These are phyloP conservation scores for Nasonia oneida DNA, from an alignment of 2,888 invertebrate genomes.

Conservation along the genomic window DNA sequence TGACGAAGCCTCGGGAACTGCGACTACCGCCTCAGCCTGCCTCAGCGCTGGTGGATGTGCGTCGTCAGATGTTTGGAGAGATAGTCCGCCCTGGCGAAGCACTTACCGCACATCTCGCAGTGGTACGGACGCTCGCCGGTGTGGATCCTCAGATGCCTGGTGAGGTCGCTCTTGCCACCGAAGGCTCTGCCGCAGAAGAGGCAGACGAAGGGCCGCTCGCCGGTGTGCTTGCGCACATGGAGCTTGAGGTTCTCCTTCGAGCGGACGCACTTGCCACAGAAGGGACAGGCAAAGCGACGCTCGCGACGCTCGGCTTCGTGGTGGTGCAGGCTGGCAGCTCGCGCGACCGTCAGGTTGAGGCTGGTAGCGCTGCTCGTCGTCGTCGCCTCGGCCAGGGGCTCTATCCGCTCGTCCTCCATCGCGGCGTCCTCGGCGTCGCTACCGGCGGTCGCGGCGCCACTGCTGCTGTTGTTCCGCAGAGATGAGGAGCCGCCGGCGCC, in stretches of 20 bases:
- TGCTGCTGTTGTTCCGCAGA: constrained; percentile 4
- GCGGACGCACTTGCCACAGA: constrained; percentile 93
- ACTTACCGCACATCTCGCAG: constrained; percentile 95
- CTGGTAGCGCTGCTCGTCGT: constrained; percentile 76
- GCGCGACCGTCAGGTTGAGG: constrained; percentile 82
- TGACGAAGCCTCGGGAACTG: not conserved
- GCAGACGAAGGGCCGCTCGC: constrained; percentile 94
- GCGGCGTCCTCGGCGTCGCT: constrained; percentile 76
- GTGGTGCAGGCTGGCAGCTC: constrained; percentile 60
- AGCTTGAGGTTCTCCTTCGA: constrained; percentile 93
- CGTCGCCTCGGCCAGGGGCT: constrained; percentile 74
- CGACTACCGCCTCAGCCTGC: constrained; percentile 25
- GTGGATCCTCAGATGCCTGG: constrained; percentile 92
- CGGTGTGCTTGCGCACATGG: constrained; percentile 92
- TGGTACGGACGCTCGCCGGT: constrained; percentile 95
- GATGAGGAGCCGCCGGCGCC: constrained; percentile 19
- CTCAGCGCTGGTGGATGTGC: constrained; percentile 86
- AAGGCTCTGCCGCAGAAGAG: constrained; percentile 93
- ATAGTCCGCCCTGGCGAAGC: constrained; percentile 94
- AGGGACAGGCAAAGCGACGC: constrained; percentile 90
- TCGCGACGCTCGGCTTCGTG: constrained; percentile 74
- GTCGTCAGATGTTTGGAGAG: constrained; percentile 95
- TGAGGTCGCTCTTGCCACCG: constrained; percentile 93
- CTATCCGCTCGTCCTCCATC: constrained; percentile 67
- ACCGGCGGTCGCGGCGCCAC: not conserved